phyloP scores from a whole-genome alignment of 2,797 vertebrate species.

The Xenentodon cancila region DNA sequence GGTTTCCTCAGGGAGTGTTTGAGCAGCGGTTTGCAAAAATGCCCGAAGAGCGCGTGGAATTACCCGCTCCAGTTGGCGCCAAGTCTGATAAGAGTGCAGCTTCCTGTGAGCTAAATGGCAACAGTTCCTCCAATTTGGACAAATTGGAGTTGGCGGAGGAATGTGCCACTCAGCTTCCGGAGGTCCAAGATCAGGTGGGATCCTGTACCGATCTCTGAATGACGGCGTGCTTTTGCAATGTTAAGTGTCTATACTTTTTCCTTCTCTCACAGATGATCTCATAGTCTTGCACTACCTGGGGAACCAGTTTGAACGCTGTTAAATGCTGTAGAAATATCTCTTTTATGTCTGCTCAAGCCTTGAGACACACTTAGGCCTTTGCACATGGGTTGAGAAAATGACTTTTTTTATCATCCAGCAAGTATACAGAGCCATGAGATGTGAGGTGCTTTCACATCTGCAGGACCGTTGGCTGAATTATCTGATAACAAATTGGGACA shows the following conservation, averaged over 20 bases:
- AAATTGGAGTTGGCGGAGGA: conserved; percentile 88
- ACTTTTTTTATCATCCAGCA: no score
- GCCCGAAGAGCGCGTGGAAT: conserved; percentile 88
- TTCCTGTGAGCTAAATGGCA: conserved; percentile 84
- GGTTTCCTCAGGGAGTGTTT: conserved; percentile 87
- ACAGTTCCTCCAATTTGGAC: conserved; percentile 81
- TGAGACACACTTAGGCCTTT: no score
- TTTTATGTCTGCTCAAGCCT: no score
- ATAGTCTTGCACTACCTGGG: neutral
- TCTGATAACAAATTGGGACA: no score
- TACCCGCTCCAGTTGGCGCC: conserved; percentile 43
- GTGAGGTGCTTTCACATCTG: no score
- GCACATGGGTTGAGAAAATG: no score
- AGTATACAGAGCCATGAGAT: no score
- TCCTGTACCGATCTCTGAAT: conserved; percentile 1
- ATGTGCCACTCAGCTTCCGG: conserved; percentile 82
- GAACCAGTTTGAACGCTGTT: neutral
- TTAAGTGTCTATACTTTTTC: neutral
- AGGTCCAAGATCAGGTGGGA: conserved; percentile 92
- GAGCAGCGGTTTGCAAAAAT: conserved; percentile 96
- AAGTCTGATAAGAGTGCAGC: conserved; percentile 81
- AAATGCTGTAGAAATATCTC: neutral
- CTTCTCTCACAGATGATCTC: neutral
- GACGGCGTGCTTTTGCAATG: neutral
- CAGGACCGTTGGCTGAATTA: no score